phyloP scores from a whole-genome alignment of 2,113 vertebrate genomes.

The western clawed frog (Xenopus tropicalis) region UCB_Xtro_10.0 CM004443.2:52991001-52991500 shows the following conservation, averaged over 20 bases:
- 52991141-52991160: too few species aligned
- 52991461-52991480: not conserved
- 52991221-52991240: too few species aligned
- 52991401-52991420: not conserved
- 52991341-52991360: not conserved
- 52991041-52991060: constrained; percentile 96
- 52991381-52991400: not conserved
- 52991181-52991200: too few species aligned
- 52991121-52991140: not conserved
- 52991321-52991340: not conserved
- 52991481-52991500: not conserved
- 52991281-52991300: too few species aligned
- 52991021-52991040: constrained; percentile 82
- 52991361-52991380: not conserved
- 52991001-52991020: constrained; percentile 89
- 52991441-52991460: not conserved
- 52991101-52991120: constrained; percentile 79
- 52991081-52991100: constrained; percentile 89
- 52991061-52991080: constrained; percentile 90
- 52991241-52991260: too few species aligned
- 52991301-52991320: too few species aligned
- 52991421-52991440: not conserved
- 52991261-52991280: too few species aligned
- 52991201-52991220: too few species aligned
- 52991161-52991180: too few species aligned